Base-by-base conservation (phyloP, 2,113 vertebrate species). In the Heliornis fulica region DNA sequence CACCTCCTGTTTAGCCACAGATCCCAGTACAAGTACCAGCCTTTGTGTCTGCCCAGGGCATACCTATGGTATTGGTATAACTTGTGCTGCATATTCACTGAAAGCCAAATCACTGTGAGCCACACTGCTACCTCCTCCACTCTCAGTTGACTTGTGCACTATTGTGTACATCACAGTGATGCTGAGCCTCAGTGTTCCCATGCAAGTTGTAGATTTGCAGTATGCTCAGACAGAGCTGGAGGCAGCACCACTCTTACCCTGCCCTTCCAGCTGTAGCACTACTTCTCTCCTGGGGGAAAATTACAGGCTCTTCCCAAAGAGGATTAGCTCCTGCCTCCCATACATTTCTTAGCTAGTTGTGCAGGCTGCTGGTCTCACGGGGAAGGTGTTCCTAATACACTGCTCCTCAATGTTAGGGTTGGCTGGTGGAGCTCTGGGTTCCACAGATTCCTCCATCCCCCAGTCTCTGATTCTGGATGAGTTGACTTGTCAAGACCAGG, bases 401-500 rank as follows among this genome's bases (percentile, higher is more conserved):
- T 56, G 34, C 31, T 79, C 45, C 80, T 83, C 48, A 13, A 10
- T 31, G 53, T 31, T 72, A 45, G 9, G 18, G n/a, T 56, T 74
- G 63, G 80, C 78, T 91, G 68, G 15, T 34, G 77, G 80, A 87
- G 7, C 64, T 45, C 1, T 21, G 61, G 63, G 57, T 83, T 83
- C 74, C 84, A 54, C 31, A 59, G 13, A 72, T 85, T 68, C 78
- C 69, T 91, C 78, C 71, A 84, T 48, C 21, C 68, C 61, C 85
- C 59, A 50, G 77, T 40, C 85, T 76, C 76, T 23, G 32, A 9
- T 19, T 65, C 72, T 89, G 78, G 90, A 93, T 38, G 77, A 76
- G 71, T 71, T 83, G 78, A 78, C 95, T 94, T 92, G 94, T 80
- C 92, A 93, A 88, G 93, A 77, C 87, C 93, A 88, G 43, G 95